Percentiles rank a stretch among this genome's conserved stretches.
phyloP scores from a whole-genome alignment of 2,113 vertebrate genomes.

The Xerus inauris region DNA sequence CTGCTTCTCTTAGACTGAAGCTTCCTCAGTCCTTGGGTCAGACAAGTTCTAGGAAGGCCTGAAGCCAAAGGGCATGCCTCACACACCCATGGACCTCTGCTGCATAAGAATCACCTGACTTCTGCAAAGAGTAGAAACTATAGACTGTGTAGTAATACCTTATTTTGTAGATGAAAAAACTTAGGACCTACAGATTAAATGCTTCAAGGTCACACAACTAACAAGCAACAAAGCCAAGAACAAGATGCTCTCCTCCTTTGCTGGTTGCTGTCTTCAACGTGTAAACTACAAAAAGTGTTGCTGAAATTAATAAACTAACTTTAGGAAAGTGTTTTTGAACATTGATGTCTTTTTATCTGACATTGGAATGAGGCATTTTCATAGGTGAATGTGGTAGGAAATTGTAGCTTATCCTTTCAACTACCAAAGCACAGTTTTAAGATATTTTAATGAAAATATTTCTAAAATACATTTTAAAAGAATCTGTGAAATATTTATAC shows the following conservation, averaged over 20 bases:
- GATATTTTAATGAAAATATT: neutral
- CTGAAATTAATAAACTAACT: neutral
- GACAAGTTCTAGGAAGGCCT: neutral
- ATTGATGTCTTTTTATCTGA: neutral
- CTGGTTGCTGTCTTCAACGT: neutral
- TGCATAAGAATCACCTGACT: neutral
- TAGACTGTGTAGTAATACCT: neutral
- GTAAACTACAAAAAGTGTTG: neutral
- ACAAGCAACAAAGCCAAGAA: neutral
- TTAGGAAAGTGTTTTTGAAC: neutral
- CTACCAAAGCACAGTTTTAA: neutral
- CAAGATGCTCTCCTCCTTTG: neutral
- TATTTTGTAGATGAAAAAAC: neutral
- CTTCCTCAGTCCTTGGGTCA: neutral
- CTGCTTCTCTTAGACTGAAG: neutral
- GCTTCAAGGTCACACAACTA: neutral
- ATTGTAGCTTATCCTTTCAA: neutral
- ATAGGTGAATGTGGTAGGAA: neutral
- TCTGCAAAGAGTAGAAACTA: neutral
- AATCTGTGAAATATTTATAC: neutral
- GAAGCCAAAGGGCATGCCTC: neutral
- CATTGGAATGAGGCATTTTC: neutral
- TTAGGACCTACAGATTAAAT: neutral
- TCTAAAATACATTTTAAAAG: neutral
- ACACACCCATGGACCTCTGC: neutral